Base-by-base conservation (phyloP, 2,888 invertebrate species). In the Lepidocyrtinus sp. region DNA sequence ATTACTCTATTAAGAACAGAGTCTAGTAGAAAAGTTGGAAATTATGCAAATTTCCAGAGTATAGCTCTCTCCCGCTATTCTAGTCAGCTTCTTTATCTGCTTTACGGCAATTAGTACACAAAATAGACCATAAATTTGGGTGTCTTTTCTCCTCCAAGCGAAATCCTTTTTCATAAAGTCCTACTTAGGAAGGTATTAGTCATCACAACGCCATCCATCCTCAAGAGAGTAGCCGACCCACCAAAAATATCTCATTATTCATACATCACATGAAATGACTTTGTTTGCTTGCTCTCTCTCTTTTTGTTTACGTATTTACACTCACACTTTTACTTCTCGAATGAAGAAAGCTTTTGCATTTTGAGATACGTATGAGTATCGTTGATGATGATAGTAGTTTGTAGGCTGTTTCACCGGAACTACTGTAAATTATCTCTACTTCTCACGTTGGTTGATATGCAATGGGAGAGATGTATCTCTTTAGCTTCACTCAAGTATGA, bases 331-430 rank as follows among this genome's bases (percentile, higher is more conserved):
- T 50, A 69, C 55, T 25, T 9, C 25, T 25, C 50, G 3, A n/a
- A 36, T 12, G 36, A 36, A 12, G 36, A 36, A 7, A 12, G 12
- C 12, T 5, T 12, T 36, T 36, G 36, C 36, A 5, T 36, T 36
- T 36, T 36, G 5, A 7, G 5, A 36, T n/a, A n/a, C n/a, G n/a
- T n/a, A 36, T 36, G 36, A 12, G 36, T 12, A 36, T 7, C 55
- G 5, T 19, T 70, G 1, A 0, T 27, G 9, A 17, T 59, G 50
- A 2, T 19, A n/a, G n/a, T n/a, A n/a, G n/a, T n/a, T n/a, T n/a
- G n/a, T n/a, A n/a, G n/a, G 19, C 21, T 27, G 27, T 69, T 63
- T 50, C 64, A 70, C 70, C 69, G 76, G 77, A 71, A 71, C 71
- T 71, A 71, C 67, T 64, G 65, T 77, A 55, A 50, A 67, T 70